Base-by-base conservation (phyloP, 1,140 invertebrate genomes). In the Drosophila melanogaster region DNA sequence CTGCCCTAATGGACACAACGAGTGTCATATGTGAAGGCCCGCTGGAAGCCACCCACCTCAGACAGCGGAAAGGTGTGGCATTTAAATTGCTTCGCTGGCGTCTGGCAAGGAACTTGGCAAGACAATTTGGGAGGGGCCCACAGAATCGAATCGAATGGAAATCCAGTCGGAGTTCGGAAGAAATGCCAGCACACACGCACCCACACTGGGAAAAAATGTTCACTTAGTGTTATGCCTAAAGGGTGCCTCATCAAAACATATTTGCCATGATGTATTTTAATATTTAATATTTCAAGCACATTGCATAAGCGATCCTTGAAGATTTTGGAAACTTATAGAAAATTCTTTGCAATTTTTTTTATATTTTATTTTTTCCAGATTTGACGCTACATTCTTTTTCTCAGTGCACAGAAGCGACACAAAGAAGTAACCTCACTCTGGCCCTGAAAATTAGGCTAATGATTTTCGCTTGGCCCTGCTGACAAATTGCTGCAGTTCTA, bases 401-500 rank as follows among this genome's bases (percentile, higher is more conserved):
- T 35, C 15, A 51, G 49, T 51, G 49, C 10, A 11, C 8, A 33
- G 8, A 62, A 26, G 15, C 37, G 12, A 1, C 10, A 43, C 6
- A 35, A 64, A 76, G 15, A 41, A 46, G 33, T 53, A 33, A 30
- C 41, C 26, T 26, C 33, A 57, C 55, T 57, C 35, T 51, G 43
- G 73, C 61, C 72, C 74, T 58, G 56, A 77, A 77, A 77, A 86
- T 86, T 86, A 86, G 83, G 83, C 83, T 86, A 86, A 86, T 86
- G 83, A 86, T 86, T 87, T 76, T 74, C 62, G 30, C 69, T 51
- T 17, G 49, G 47, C 50, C 15, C 35, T 37, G 35, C 81, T 87
- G 71, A 86, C 83, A 86, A 83, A 86, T 86, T 76, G 76, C 75
- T 79, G 83, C 83, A 86, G 83, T 83, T 87, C 59, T 79, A 86